Base-by-base conservation (phyloP, 2,888 invertebrate genomes). In the Gastrophysa polygoni region DNA sequence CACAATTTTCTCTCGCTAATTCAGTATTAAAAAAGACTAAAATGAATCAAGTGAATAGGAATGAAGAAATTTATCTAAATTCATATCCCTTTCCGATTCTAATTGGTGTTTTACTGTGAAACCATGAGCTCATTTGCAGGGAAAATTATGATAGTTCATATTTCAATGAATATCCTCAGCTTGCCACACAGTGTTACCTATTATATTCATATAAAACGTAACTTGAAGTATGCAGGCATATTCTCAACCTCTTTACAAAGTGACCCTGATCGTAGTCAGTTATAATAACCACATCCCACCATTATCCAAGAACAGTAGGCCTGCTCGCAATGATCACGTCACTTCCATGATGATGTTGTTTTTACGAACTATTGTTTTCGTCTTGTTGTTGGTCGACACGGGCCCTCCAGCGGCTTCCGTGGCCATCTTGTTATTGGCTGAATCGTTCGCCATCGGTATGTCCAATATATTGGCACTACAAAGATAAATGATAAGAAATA, bases 281-380 rank as follows among this genome's bases (percentile, higher is more conserved):
- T 38, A 38, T 38, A n/a, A n/a, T n/a, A 64, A 64, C 64, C 67
- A 62, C 58, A 64, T 62, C 67, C 67, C 52, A 62, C 61, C 50
- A 62, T 62, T 62, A 55, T 47, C 44, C 24, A 51, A 56, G 58
- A 43, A 60, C 51, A 43, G 59, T 63, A 68, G 68, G 68, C 58
- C 52, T 38, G 47, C 57, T 61, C 52, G 58, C 48, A 61, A 66
- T 64, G 85, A 85, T 86, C 86, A 86, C 83, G 86, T 86, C 81
- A 86, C 86, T 83, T 86, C 86, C 86, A 86, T 86, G 71, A 85
- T 85, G 68, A 86, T 79, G 75, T 84, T 83, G 79, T 84, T 85
- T 76, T 85, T 83, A 78, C 70, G 61, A 58, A 84, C 83, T 71
- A 84, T 82, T 71, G 80, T 79, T 71, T 83, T 83, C 69, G 76